phyloP scores from a whole-genome alignment of 2,797 vertebrate genomes.

The Rhodeus uyekii region DNA sequence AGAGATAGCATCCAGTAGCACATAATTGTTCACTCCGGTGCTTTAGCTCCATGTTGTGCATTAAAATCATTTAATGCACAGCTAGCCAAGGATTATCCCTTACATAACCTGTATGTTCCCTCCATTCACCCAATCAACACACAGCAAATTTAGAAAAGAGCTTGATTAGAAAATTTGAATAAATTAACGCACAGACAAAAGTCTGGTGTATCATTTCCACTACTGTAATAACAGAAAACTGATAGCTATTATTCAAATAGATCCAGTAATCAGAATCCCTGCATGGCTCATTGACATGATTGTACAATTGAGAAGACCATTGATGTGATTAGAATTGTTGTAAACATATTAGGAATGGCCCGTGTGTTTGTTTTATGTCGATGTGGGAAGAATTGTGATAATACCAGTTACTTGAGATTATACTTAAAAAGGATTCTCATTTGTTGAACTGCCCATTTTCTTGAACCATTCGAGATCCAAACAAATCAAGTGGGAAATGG shows the following conservation, averaged over 20 bases:
- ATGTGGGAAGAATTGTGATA: conserved; percentile 6
- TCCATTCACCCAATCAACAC: not conserved
- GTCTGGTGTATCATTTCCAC: not conserved
- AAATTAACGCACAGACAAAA: not conserved
- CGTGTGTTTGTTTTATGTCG: not conserved
- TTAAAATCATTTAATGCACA: not conserved
- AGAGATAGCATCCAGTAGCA: not conserved
- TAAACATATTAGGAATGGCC: no score
- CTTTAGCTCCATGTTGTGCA: not conserved
- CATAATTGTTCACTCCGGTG: not conserved
- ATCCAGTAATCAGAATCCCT: not conserved
- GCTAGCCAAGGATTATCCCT: no score
- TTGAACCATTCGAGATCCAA: conserved; percentile 14
- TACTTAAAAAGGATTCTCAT: not conserved
- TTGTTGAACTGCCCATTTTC: not conserved
- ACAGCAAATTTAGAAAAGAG: not conserved
- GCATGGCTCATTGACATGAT: conserved; percentile 5
- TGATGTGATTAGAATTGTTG: conserved; percentile 26
- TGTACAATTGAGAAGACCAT: not conserved
- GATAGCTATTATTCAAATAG: not conserved
- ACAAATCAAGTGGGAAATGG: conserved; percentile 3
- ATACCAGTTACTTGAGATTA: not conserved
- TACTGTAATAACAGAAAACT: no score
- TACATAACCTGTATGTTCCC: no score
- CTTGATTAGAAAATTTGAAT: not conserved